These are phyloP conservation scores for Orchesella cincta DNA, from an alignment of 1,140 invertebrate genomes.

Conservation along the genomic window DNA sequence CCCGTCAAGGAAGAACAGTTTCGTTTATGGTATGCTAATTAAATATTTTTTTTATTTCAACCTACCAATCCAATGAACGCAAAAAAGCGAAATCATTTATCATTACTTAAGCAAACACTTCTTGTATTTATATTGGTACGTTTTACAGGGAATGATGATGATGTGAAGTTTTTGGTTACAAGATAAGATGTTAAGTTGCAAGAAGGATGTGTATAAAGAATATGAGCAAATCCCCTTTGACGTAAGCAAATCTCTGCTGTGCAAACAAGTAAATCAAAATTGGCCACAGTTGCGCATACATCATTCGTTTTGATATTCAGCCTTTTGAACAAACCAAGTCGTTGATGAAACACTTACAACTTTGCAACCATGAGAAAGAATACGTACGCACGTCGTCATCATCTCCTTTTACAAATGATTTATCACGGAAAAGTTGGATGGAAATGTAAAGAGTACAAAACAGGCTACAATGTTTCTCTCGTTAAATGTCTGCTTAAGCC, in stretches of 20 bases:
- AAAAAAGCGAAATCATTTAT: constrained; percentile 22
- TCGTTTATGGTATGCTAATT: background rate
- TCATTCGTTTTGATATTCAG: background rate
- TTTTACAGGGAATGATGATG: background rate
- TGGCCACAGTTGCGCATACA: background rate
- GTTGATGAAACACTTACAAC: too few species aligned
- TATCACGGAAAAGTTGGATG: constrained; percentile 10
- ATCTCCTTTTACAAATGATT: constrained; percentile 2
- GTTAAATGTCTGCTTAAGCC: too few species aligned
- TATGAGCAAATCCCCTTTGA: background rate
- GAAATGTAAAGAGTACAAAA: background rate
- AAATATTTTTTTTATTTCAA: constrained; percentile 23
- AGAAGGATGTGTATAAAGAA: background rate
- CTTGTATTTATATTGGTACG: background rate
- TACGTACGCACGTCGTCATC: background rate
- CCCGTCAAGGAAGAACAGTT: background rate
- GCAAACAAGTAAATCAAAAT: constrained; percentile 21
- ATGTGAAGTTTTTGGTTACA: background rate
- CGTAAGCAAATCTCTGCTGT: background rate
- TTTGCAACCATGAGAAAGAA: too few species aligned
- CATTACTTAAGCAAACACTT: constrained; percentile 20
- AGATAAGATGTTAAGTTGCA: too few species aligned
- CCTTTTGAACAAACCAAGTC: background rate
- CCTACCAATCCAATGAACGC: background rate
- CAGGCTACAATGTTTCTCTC: too few species aligned